Conservation (phyloP, 2,888 invertebrate species). For the Sminthurides aquaticus region DNA sequence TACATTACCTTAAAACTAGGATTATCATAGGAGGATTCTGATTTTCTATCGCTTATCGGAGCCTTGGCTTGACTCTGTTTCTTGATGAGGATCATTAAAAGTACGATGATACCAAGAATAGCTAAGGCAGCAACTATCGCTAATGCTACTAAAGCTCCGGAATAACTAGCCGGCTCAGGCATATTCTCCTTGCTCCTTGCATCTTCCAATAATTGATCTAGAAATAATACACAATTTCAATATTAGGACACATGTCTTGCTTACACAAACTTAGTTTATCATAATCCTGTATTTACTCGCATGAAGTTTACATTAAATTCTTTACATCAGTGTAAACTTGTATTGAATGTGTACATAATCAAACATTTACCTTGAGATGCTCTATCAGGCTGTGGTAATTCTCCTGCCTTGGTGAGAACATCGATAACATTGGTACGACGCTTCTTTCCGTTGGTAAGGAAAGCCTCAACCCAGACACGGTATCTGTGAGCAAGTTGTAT, state of each 20-base stretch:
- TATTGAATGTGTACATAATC: no score
- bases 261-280: no score
- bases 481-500: slow-evolving; percentile 54
- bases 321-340: no score
- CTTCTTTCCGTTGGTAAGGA: slow-evolving; percentile 79
- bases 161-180: slow-evolving; percentile 65
- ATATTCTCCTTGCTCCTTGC: slow-evolving; percentile 44
- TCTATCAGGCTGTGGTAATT: slow-evolving; percentile 48
- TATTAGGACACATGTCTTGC: no score
- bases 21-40: slow-evolving; percentile 84
- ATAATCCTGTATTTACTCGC: no score
- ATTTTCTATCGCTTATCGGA: slow-evolving; percentile 72
- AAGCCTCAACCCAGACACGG: slow-evolving; percentile 80
- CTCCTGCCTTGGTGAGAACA: slow-evolving; percentile 71
- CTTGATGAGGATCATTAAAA: slow-evolving; percentile 70
- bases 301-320: no score
- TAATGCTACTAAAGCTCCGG: slow-evolving; percentile 78
- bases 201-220: slow-evolving; percentile 16
- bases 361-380: slow-evolving; percentile 51
- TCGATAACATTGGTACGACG: slow-evolving; percentile 84
- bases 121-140: slow-evolving; percentile 79
- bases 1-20: slow-evolving; percentile 75
- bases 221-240: neutral
- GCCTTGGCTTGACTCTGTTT: slow-evolving; percentile 62
- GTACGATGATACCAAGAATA: slow-evolving; percentile 69